Conservation (phyloP, 2,888 invertebrate species). For the Lymantria dispar region DNA sequence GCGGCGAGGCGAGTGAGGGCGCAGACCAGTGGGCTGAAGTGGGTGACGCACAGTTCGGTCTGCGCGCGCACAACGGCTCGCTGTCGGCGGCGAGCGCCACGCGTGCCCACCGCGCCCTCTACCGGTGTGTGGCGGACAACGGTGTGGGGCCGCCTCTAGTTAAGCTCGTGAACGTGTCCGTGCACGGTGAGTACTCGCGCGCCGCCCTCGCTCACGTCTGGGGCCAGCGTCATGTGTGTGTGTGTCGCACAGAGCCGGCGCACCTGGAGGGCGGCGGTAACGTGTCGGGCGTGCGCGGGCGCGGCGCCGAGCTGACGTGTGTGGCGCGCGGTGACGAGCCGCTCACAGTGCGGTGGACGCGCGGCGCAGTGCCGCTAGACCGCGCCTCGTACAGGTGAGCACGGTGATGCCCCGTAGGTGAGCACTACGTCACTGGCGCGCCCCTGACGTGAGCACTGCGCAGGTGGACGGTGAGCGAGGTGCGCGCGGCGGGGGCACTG, state of each 20-base stretch:
- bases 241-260: conserved; percentile 84
- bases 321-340: conserved; percentile 91
- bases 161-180: conserved; percentile 89
- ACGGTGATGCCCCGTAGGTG: not conserved
- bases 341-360: conserved; percentile 89
- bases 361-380: conserved; percentile 85
- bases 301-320: conserved; percentile 85
- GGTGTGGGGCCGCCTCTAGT: conserved; percentile 90
- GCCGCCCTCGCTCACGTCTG: too few relatives aligned
- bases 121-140: conserved; percentile 92
- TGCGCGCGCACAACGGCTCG: conserved; percentile 72
- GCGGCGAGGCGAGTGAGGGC: conserved; percentile 29
- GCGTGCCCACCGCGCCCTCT: conserved; percentile 87
- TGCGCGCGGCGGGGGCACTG: conserved; percentile 84
- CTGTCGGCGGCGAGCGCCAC: conserved; percentile 85
- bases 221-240: not conserved
- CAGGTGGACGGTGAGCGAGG: conserved; percentile 84
- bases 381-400: conserved; percentile 80
- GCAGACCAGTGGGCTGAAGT: conserved; percentile 44
- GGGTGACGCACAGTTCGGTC: conserved; percentile 11
- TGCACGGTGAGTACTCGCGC: conserved; percentile 84
- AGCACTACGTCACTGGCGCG: conserved; percentile 63
- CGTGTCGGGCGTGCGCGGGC: conserved; percentile 83
- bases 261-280: conserved; percentile 83
- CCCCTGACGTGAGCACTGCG: conserved; percentile 72